Base-by-base conservation (phyloP, 2,888 invertebrate species). In the Ormyrus rosae region DNA sequence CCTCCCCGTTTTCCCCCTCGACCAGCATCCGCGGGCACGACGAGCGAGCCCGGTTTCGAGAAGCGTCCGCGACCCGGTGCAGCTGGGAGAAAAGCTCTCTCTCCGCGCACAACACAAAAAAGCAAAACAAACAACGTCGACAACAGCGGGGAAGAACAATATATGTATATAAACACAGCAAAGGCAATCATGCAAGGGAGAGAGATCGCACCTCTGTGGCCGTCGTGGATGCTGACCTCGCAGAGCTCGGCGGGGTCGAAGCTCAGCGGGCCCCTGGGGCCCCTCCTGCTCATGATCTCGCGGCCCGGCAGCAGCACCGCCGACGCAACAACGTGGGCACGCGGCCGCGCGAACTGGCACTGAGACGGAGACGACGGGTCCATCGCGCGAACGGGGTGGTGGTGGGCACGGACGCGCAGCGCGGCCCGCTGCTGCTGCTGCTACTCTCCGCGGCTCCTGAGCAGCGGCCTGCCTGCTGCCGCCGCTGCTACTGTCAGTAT, bases 161-260 rank as follows among this genome's bases (percentile, higher is more conserved):
- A 19, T 1, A 19, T 19, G 1, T 19, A 19, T 19, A 19, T 19
- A 19, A 1, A 19, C 19, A 19, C 19, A 19, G 19, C 19, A 19
- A 19, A 19, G 19, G 19, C 19, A 19, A 19, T 19, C 19, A 19
- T 19, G 19, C 19, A 19, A 19, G 19, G 19, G 19, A 53, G 53
- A 10, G 46, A 10, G 46, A 61, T 2, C 61, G 72, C 51, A 73
- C 73, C 73, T 74, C 65, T 13, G 34, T 10, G 46, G 55, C 34
- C 48, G 60, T 60, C 46, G 53, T 46, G 34, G 74, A 88, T 60
- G 67, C 50, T 75, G 63, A 88, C 85, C 84, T 87, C 85, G 84
- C 87, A 87, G 63, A 86, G 73, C 70, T 85, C 83, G 53, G 83
- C 83, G 65, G 87, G 87, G 81, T 85, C 83, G 68, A 82, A 71